These are phyloP conservation scores for Heliopora coerulea DNA, from an alignment of 92 coral and sea anemone genomes.

Conservation along the genomic window DNA sequence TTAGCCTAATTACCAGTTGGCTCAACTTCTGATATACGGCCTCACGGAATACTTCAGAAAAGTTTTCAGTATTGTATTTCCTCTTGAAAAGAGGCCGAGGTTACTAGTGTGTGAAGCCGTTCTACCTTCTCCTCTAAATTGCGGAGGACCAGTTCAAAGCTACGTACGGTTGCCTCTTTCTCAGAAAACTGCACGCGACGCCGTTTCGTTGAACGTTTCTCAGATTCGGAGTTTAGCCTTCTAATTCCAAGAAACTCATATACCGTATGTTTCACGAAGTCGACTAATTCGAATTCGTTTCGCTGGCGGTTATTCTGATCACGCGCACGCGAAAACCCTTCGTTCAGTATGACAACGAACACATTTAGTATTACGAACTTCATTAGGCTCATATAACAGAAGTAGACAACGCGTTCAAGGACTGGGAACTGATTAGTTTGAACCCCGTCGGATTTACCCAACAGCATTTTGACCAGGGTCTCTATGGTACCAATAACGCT, in stretches of 20 bases:
- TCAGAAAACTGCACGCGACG: background rate
- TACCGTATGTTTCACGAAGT: conserved; percentile 59
- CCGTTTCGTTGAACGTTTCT: background rate
- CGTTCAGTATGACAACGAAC: conserved; percentile 70
- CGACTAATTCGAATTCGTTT: conserved; percentile 81
- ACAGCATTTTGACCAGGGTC: conserved; percentile 73
- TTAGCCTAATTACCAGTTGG: no score
- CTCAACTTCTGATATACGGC: no score
- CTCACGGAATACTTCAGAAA: no score
- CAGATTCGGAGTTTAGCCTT: conserved; percentile 15
- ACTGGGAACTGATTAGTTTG: conserved; percentile 54
- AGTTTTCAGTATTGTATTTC: background rate
- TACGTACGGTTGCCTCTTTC: background rate
- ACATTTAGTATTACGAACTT: conserved; percentile 76
- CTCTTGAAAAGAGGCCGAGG: conserved; percentile 10
- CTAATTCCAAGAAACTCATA: conserved; percentile 73
- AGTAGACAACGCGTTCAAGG: conserved; percentile 61
- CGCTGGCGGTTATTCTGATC: conserved; percentile 43
- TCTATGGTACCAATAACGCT: conserved; percentile 61
- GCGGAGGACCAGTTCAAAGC: background rate
- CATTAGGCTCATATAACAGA: conserved; percentile 68
- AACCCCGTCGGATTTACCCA: conserved; percentile 70
- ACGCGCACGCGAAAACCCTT: conserved; percentile 65
- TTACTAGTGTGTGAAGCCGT: background rate
- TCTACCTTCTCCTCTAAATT: conserved; percentile 16